Base-by-base conservation (phyloP, 2,113 vertebrate genomes). In the Paradoxurus hermaphroditus region DNA sequence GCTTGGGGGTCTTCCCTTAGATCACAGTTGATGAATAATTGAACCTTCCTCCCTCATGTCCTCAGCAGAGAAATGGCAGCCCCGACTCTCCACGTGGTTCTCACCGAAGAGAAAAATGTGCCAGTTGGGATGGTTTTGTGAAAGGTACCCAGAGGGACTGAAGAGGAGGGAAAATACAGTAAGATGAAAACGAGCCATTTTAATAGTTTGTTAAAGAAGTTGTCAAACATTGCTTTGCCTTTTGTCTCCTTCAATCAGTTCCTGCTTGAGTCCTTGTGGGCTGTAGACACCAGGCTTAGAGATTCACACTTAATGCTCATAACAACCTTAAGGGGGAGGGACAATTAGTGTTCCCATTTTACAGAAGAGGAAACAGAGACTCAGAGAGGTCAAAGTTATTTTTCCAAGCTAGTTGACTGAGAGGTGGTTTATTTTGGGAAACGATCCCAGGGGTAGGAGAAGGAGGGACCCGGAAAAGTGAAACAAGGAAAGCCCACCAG, bases 11-110 rank as follows among this genome's bases (percentile, higher is more conserved):
- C 39, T 67, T 81, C 31, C 62, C 59, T 94, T 90, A 75, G 72
- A 92, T 84, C 86, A 86, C 15, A 73, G 67, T 31, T n/a, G 44
- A n/a, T 90, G 79, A 93, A 65, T 94, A 87, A 93, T 62, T 65
- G 65, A 94, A 87, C 0, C 15, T 36, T 51, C 23, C 53, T 29
- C 19, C 13, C 25, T 2, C 4, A 65, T 36, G 29, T 36, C 11
- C 2, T 86, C 72, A 29, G 16, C 27, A 46, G 73, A 84, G 36
- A 46, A 70, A 34, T 62, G 51, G 73, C 73, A 96, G 21, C 12
- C 16, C 49, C 11, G 14, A 29, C 1, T 41, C 9, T 8, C 27
- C 34, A 2, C 36, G 14, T n/a, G 11, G 34, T 27, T 86, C 29
- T 83, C 41, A 65, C 25, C 39, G 86, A 21, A 41, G 81, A 94